Percentiles rank a stretch among this genome's conserved stretches.
These are phyloP conservation scores for Cynopterus sphinx DNA, from an alignment of 2,797 vertebrate species.

Conservation along the genomic window DNA sequence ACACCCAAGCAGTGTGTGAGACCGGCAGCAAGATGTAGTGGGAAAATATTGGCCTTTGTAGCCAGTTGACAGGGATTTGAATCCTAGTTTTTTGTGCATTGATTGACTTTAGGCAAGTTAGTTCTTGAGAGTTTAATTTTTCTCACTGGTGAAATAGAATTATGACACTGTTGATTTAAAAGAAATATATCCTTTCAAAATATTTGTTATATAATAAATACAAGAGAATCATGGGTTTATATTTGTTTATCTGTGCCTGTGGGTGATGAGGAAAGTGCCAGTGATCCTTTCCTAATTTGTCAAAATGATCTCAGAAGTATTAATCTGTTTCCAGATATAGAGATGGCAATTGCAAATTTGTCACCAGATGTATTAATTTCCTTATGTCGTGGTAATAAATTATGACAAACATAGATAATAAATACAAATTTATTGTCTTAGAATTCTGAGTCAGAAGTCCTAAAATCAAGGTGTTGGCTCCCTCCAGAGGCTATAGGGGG, in stretches of 20 bases:
- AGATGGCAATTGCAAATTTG: neutral
- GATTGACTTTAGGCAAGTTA: neutral
- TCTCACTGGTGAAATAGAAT: neutral
- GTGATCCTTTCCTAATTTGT: neutral
- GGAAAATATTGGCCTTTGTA: neutral
- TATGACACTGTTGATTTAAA: neutral
- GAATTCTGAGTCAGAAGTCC: neutral
- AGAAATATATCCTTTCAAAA: neutral
- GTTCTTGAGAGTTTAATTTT: slow-evolving; percentile 3
- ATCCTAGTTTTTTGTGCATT: neutral
- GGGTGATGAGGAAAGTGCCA: neutral
- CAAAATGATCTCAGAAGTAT: neutral
- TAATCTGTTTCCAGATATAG: neutral
- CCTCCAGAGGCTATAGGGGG: neutral
- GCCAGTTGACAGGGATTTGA: neutral
- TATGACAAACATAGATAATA: neutral
- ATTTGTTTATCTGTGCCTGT: slow-evolving; percentile 7
- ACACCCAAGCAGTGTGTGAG: neutral
- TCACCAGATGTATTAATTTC: neutral
- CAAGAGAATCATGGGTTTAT: neutral
- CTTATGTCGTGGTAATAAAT: neutral
- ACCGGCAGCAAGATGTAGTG: neutral
- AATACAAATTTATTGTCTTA: neutral
- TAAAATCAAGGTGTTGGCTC: slow-evolving; percentile 23
- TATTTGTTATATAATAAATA: neutral